These are phyloP conservation scores for Yponomeuta sedellus DNA, from an alignment of 2,888 invertebrate genomes.

Conservation along the genomic window DNA sequence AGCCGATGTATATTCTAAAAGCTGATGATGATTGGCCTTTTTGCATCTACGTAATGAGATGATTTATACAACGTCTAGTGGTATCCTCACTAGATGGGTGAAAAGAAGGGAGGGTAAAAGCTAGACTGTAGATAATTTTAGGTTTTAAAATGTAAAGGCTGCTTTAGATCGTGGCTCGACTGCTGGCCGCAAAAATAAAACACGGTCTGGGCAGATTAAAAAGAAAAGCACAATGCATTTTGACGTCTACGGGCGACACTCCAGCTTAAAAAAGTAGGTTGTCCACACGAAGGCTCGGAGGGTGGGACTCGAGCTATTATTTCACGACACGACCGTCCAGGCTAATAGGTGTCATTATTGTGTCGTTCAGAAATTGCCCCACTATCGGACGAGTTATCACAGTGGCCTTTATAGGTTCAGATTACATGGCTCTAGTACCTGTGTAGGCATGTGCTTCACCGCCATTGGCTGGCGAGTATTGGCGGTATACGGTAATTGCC, in stretches of 20 bases:
- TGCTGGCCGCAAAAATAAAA: background rate
- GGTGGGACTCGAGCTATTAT: conserved; percentile 23
- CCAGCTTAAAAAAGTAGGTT: conserved; percentile 49
- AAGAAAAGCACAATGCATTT: conserved; percentile 1
- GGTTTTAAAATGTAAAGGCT: background rate
- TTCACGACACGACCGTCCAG: conserved; percentile 57
- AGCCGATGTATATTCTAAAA: no score
- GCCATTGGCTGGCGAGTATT: conserved; percentile 5
- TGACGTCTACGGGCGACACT: background rate
- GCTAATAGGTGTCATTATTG: conserved; percentile 73
- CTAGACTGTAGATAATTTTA: background rate
- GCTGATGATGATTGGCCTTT: no score
- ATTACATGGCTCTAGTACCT: conserved; percentile 52
- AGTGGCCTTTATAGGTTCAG: conserved; percentile 63
- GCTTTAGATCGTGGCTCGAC: background rate
- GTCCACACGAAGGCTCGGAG: conserved; percentile 35
- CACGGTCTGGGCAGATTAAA: background rate
- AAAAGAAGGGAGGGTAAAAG: no score
- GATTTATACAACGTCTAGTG: no score
- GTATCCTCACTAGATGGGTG: no score
- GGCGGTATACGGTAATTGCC: conserved; percentile 2
- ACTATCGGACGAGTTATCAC: conserved; percentile 72
- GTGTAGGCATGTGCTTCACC: conserved; percentile 22
- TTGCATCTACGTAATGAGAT: no score
- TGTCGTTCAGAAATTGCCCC: conserved; percentile 72